Evolutionary conservation across 2,888 invertebrate genomes (phyloP).

Genomic region (Perithous albicinctus): DNA sequence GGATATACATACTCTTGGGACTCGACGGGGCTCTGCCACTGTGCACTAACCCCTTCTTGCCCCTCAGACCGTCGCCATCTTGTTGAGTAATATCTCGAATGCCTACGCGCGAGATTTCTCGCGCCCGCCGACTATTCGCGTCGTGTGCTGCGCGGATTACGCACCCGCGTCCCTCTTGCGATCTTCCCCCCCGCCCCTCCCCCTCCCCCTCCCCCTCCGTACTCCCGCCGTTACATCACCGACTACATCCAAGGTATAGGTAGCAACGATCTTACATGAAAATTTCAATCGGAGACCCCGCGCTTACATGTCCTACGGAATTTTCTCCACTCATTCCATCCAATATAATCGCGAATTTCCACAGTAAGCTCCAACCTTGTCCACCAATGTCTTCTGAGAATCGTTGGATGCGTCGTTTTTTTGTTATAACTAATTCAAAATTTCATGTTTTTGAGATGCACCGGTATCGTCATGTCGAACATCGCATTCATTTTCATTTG

Average conservation of each 20-base stretch:
- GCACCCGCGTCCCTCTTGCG: conserved; percentile 16
- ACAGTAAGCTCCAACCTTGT: neutral
- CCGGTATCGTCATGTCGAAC: too few relatives aligned
- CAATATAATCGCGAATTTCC: neutral
- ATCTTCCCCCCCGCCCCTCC: conserved; percentile 24
- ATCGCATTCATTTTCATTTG: too few relatives aligned
- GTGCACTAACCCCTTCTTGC: conserved; percentile 11
- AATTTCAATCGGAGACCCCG: conserved; percentile 31
- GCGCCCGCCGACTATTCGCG: conserved; percentile 35
- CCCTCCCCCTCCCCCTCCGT: too few relatives aligned
- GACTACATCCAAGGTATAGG: conserved; percentile 11
- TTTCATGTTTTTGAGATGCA: too few relatives aligned
- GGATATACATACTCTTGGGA: conserved; percentile 31
- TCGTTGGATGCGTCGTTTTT: too few relatives aligned
- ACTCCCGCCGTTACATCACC: neutral
- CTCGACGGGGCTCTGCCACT: conserved; percentile 19
- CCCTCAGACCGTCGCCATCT: conserved; percentile 26
- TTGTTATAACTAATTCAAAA: too few relatives aligned
- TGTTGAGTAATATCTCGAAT: conserved; percentile 55
- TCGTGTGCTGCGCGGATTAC: conserved; percentile 30
- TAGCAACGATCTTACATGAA: conserved; percentile 53
- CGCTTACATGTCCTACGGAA: conserved; percentile 5
- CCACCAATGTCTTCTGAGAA: neutral
- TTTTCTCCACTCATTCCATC: conserved; percentile 24
- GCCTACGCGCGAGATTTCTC: conserved; percentile 52